Base-by-base conservation (phyloP, 2,888 invertebrate species). In the Liodrosophila aerea region DNA sequence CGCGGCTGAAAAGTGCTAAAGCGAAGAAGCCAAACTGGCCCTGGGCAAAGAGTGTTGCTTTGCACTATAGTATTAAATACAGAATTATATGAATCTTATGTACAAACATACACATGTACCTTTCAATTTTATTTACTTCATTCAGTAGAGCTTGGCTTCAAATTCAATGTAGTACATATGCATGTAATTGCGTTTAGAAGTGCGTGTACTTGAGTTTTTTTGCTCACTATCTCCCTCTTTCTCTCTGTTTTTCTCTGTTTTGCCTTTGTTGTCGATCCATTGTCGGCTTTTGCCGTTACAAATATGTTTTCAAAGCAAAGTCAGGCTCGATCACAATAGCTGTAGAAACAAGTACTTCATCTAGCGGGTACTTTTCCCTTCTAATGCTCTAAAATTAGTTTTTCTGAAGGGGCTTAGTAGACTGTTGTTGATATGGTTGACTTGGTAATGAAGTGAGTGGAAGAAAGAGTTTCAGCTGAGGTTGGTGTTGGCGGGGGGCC, bases 301-400 rank as follows among this genome's bases (percentile, higher is more conserved):
- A 80, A 81, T 75, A 75, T 81, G 85, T 81, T 85, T 82, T 85
- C 80, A 81, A 75, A 81, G 81, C 85, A 85, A 81, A 81, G 85
- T 81, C 80, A 84, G 74, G 63, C 56, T 67, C 63, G 62, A 81
- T 78, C 83, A 78, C 65, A 78, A 83, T 82, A 67, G 69, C 47
- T 15, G 46, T 8, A 60, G 64, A 40, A 46, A 63, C 9, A 50
- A 56, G 52, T 54, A 56, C 27, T 22, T 11, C 36, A 33, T 22
- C 31, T 18, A 40, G 36, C 45, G 56, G 41, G 29, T 36, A 33
- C 12, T 5, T 29, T 36, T 56, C 84, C 84, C 71, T 80, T 78
- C 78, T 78, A 81, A 76, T 78, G 73, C 73, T 54, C 56, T 73
- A 63, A 83, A 80, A 83, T 80, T 78, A 67, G 81, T 83, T 81